Base-by-base conservation (phyloP, 2,797 vertebrate genomes). In the Hemibagrus guttatus region DNA sequence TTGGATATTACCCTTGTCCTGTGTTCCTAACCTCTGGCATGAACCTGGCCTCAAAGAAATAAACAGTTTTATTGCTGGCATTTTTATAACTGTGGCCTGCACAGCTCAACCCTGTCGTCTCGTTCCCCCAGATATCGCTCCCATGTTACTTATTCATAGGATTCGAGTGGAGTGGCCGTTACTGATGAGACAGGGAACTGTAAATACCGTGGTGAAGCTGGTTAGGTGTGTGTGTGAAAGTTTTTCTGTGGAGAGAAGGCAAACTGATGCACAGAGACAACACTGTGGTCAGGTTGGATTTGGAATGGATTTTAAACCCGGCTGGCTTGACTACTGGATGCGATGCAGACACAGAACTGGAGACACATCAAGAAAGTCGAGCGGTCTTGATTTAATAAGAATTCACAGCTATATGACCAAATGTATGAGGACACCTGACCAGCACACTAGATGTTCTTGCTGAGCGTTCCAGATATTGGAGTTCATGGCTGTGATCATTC, bases 131-230 rank as follows among this genome's bases (percentile, higher is more conserved):
- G 89, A 89, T 93, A 93, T 93, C 91, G n/a, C 49, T 76, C 26
- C 92, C 89, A 88, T 91, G 91, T 93, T 93, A 92, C 91, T 92
- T 92, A 94, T 93, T 94, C 91, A 93, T 91, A 92, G 92, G 88
- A 92, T 93, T 92, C 46, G 7, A 42, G 31, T 75, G 72, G n/a
- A 76, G 59, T 61, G 28, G 4, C 35, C 59, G 69, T 31, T 81
- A n/a, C 84, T 28, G 6, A 28, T 75, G 72, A 74, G 87, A 91
- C 86, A 80, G 83, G 90, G 85, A 75, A 5, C 85, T 88, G 91
- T 89, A 87, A 86, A 84, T 85, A 87, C 49, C 16, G 13, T 78
- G 75, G 28, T 56, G 17, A 58, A 78, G 75, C 75, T 56, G 52
- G 52, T 56, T 31, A 78, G 54, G 23, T 49, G 42, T 49, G 71